phyloP scores from a whole-genome alignment of 2,888 invertebrate genomes.

The Amphipoea oculea region DNA sequence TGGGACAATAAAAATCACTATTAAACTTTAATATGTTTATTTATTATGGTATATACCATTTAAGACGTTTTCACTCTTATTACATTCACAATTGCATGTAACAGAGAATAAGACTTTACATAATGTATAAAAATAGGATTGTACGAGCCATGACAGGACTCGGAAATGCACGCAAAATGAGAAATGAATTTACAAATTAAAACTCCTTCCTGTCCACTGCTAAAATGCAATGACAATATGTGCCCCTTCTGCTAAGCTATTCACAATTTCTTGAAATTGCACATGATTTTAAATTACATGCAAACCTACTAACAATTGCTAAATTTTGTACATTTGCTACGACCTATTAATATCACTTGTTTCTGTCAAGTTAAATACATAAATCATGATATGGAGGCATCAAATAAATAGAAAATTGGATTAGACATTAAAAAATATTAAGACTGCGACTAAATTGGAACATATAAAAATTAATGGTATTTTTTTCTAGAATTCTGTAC shows the following conservation, averaged over 20 bases:
- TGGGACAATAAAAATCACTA: constrained; percentile 52
- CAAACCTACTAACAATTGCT: constrained; percentile 86
- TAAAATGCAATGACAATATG: constrained; percentile 89
- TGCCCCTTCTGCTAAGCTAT: constrained; percentile 81
- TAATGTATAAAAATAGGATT: constrained; percentile 91
- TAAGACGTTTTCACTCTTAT: constrained; percentile 85
- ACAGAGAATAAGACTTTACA: constrained; percentile 89
- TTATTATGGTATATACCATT: constrained; percentile 87
- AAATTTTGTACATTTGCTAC: constrained; percentile 88
- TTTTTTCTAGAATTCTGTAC: constrained; percentile 84
- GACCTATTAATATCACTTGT: constrained; percentile 86
- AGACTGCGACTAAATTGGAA: constrained; percentile 85
- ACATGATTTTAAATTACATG: constrained; percentile 88
- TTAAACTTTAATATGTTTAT: constrained; percentile 88
- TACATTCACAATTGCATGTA: constrained; percentile 86
- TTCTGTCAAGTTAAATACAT: constrained; percentile 81
- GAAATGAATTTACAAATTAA: constrained; percentile 87
- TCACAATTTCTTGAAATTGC: constrained; percentile 84
- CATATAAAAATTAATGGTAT: constrained; percentile 85
- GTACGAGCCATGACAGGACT: constrained; percentile 85
- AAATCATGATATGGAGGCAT: constrained; percentile 76
- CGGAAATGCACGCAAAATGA: constrained; percentile 88
- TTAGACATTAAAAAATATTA: constrained; percentile 77
- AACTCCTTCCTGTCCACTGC: constrained; percentile 83
- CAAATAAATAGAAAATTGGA: constrained; percentile 84